Evolutionary conservation across 1,140 invertebrate genomes (phyloP).

Genomic region (Copidosoma floridanum): DNA sequence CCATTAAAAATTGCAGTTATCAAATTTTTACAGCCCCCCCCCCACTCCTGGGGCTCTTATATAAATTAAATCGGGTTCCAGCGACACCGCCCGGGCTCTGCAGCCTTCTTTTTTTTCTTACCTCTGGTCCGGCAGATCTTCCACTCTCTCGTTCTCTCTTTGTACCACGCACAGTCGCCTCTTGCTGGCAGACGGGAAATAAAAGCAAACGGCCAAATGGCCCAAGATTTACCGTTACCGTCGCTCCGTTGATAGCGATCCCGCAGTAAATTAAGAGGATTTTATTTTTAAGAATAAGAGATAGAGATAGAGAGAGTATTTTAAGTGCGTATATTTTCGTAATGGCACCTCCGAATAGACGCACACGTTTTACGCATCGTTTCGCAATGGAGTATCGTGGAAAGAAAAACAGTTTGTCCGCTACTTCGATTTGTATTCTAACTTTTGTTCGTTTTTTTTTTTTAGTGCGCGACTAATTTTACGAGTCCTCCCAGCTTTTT

Average conservation of each 20-base stretch:
- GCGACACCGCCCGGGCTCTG: neutral
- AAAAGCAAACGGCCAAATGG: conserved; percentile 5
- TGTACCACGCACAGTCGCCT: neutral
- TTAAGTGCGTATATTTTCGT: too few species aligned
- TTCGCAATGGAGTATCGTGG: too few species aligned
- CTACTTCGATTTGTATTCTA: too few species aligned
- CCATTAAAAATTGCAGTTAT: conserved; percentile 27
- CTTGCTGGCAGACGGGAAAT: neutral
- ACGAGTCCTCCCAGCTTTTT: too few species aligned
- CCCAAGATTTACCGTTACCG: conserved; percentile 12
- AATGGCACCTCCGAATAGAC: too few species aligned
- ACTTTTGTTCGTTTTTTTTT: too few species aligned
- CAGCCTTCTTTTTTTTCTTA: neutral
- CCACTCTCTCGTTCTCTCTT: neutral
- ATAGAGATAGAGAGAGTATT: too few species aligned
- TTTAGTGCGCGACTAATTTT: too few species aligned
- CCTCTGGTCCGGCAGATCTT: too few species aligned
- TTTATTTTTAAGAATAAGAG: neutral
- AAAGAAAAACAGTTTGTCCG: too few species aligned
- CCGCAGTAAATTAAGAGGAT: conserved; percentile 11
- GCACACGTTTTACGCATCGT: too few species aligned
- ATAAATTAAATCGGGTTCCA: conserved; percentile 28
- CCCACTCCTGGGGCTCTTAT: too few species aligned
- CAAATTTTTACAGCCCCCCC: conserved; percentile 23
- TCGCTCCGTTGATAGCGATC: conserved; percentile 5